phyloP scores from a whole-genome alignment of 2,113 vertebrate species.

The Psittacara wagleri region DNA sequence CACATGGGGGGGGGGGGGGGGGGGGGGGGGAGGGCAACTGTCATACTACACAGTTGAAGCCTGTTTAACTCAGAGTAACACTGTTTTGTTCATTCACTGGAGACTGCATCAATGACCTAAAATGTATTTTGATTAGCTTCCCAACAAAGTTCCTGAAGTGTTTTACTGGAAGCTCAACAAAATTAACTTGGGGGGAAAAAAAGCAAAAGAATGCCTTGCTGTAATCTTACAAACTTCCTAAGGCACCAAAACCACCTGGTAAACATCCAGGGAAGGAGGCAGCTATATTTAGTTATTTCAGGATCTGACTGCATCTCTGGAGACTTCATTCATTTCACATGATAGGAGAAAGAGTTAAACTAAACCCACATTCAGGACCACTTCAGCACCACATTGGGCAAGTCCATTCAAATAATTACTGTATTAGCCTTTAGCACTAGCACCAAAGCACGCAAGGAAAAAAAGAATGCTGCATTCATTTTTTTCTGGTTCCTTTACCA shows the following conservation, averaged over 20 bases:
- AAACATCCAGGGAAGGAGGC: background rate
- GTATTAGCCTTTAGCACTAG: background rate
- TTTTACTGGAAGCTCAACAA: background rate
- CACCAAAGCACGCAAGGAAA: background rate
- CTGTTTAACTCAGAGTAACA: background rate
- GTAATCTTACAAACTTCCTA: background rate
- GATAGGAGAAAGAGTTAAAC: background rate
- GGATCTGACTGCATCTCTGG: background rate
- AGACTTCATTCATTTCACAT: background rate
- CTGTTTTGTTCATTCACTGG: background rate
- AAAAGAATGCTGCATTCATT: background rate
- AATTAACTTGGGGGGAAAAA: background rate
- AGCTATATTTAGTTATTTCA: background rate
- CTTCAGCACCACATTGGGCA: background rate
- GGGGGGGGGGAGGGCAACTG: background rate
- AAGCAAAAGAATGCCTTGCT: background rate
- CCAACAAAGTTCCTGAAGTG: background rate
- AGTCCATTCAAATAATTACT: background rate
- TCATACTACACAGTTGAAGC: background rate
- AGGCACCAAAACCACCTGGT: background rate
- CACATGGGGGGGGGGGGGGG: background rate
- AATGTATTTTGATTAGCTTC: background rate
- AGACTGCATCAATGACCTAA: background rate
- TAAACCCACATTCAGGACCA: background rate
- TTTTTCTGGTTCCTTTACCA: background rate